Evolutionary conservation across 2,113 vertebrate genomes (phyloP).

Genomic region (Upupa epops): DNA sequence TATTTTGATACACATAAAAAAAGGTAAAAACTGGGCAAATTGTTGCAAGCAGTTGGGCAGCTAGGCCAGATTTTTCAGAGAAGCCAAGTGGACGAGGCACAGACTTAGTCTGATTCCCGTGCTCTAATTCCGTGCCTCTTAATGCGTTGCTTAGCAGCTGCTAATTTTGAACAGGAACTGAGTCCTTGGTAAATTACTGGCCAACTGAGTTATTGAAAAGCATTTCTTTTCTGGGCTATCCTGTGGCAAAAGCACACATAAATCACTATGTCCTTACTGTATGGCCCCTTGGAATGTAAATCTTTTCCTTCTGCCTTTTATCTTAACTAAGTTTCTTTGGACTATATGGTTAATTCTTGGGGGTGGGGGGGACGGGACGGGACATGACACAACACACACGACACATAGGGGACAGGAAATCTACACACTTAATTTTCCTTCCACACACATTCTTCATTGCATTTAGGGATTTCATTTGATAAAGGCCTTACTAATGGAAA

Average conservation of each 20-base stretch:
- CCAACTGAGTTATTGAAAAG: background rate
- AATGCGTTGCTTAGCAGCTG: background rate
- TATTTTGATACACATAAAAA: background rate
- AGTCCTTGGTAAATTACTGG: slow-evolving; percentile 5
- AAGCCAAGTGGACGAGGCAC: background rate
- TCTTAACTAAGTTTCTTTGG: slow-evolving; percentile 26
- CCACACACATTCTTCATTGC: slow-evolving; percentile 51
- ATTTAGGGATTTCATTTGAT: slow-evolving; percentile 65
- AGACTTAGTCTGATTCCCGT: background rate
- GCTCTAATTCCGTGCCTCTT: background rate
- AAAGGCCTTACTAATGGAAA: slow-evolving; percentile 72
- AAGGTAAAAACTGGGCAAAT: background rate
- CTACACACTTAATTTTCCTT: slow-evolving; percentile 34
- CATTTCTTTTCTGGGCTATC: slow-evolving; percentile 11
- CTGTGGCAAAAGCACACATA: background rate
- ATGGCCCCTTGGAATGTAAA: background rate
- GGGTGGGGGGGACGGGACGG: background rate
- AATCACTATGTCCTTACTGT: background rate
- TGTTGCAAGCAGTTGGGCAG: background rate
- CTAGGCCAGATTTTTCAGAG: background rate
- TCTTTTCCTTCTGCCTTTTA: slow-evolving; percentile 27
- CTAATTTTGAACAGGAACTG: background rate
- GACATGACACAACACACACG: too few species aligned
- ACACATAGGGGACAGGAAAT: too few species aligned
- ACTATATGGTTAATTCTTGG: background rate